Evolutionary conservation across 2,888 invertebrate genomes (phyloP).

Genomic region (Mylabris sibirica): DNA sequence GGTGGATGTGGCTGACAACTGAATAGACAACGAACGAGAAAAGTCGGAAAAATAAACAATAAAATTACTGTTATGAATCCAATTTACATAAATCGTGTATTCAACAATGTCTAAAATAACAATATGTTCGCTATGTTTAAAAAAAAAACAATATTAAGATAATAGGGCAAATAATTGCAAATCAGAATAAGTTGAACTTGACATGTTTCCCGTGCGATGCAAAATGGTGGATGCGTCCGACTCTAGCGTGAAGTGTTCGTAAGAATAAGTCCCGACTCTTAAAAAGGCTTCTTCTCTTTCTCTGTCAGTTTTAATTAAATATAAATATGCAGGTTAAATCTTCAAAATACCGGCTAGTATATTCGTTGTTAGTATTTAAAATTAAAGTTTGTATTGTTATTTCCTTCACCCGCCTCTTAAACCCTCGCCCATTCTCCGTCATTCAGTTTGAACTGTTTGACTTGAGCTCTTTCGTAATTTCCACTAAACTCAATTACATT

Average conservation of each 20-base stretch:
- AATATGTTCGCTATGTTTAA: too few relatives aligned
- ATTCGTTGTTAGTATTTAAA: background rate
- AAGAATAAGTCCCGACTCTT: background rate
- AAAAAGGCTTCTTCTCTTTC: background rate
- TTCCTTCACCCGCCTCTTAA: background rate
- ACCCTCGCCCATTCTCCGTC: background rate
- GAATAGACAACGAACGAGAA: background rate
- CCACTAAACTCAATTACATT: slow-evolving; percentile 1
- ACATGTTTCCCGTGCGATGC: background rate
- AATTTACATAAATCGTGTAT: background rate
- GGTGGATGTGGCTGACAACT: background rate
- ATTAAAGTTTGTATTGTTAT: background rate
- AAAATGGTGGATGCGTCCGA: slow-evolving; percentile 1
- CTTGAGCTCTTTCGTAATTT: background rate
- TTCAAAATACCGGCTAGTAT: background rate
- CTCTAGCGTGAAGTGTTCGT: background rate
- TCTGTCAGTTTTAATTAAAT: background rate
- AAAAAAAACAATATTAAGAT: too few relatives aligned
- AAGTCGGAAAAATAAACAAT: background rate
- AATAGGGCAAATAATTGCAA: background rate
- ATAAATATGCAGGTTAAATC: background rate
- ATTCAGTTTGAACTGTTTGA: background rate
- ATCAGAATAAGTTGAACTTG: background rate
- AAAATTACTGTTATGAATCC: background rate
- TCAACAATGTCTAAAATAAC: background rate